Conservation (phyloP, 2,113 vertebrate species). For the Rhynchomys soricoides region DNA sequence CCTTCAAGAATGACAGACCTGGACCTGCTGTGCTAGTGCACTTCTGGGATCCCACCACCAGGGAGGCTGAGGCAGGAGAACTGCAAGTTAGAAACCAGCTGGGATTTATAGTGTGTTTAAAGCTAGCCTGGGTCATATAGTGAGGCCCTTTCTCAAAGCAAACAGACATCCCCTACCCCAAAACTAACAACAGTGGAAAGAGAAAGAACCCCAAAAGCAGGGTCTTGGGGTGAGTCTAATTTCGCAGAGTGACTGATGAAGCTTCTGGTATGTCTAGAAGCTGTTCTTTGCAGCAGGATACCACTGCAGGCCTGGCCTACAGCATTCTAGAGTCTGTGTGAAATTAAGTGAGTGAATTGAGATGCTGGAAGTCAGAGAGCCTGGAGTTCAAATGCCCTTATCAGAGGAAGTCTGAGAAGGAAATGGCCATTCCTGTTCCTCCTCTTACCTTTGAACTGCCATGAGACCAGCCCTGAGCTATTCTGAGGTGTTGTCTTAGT, state of each 20-base stretch:
- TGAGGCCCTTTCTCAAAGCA: background rate
- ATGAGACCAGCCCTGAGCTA: too few relatives aligned
- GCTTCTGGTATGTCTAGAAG: background rate
- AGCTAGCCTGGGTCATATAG: background rate
- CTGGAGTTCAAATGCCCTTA: background rate
- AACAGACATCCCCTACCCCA: background rate
- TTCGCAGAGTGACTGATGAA: background rate
- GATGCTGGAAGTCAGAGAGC: background rate
- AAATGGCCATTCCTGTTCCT: rapidly evolving
- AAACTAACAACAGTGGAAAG: background rate
- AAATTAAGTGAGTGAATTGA: background rate
- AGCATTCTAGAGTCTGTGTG: background rate
- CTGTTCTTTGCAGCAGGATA: background rate
- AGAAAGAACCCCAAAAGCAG: background rate
- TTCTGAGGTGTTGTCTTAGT: too few relatives aligned
- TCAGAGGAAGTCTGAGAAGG: background rate
- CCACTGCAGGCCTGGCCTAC: background rate
- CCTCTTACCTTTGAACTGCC: background rate
- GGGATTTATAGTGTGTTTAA: background rate
- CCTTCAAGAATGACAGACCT: background rate
- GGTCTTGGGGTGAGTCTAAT: background rate
- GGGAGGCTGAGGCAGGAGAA: background rate
- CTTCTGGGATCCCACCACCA: background rate
- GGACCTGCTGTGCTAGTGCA: background rate
- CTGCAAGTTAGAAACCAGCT: background rate